phyloP scores from a whole-genome alignment of 1,140 invertebrate genomes.

The Lordiphosa clarofinis region DNA sequence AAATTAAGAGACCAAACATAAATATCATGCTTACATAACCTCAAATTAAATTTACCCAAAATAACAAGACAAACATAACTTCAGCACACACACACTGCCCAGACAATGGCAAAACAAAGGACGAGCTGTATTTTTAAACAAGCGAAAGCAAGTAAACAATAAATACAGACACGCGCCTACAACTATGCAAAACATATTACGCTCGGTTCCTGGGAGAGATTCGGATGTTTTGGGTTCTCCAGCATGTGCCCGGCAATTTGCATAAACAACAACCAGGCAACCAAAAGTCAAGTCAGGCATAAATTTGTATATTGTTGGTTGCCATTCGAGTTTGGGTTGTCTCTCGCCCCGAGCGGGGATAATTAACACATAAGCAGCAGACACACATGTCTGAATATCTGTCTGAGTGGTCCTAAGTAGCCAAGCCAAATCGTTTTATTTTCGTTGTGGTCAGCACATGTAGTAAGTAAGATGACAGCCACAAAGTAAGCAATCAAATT shows the following conservation, averaged over 20 bases:
- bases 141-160: conserved; percentile 12
- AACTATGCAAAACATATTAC: conserved; percentile 18
- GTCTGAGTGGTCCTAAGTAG: conserved; percentile 8
- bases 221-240: neutral
- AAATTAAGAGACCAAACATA: conserved; percentile 12
- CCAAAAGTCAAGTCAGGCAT: conserved; percentile 8
- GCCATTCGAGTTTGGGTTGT: conserved; percentile 7
- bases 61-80: conserved; percentile 12
- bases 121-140: conserved; percentile 6
- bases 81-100: conserved; percentile 4
- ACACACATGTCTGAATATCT: conserved; percentile 1
- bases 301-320: conserved; percentile 9
- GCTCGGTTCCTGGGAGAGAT: neutral
- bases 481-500: neutral
- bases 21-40: conserved; percentile 6
- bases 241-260: conserved; percentile 10
- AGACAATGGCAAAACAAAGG: neutral
- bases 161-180: conserved; percentile 17
- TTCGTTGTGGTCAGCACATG: conserved; percentile 4
- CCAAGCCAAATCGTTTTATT: conserved; percentile 6
- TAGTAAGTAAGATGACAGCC: conserved; percentile 7
- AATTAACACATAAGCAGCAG: conserved; percentile 13
- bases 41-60: conserved; percentile 14
- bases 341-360: neutral
- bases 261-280: conserved; percentile 6